Evolutionary conservation across 2,113 vertebrate genomes (phyloP).

Genomic region (Dipodomys stephensi): DNA sequence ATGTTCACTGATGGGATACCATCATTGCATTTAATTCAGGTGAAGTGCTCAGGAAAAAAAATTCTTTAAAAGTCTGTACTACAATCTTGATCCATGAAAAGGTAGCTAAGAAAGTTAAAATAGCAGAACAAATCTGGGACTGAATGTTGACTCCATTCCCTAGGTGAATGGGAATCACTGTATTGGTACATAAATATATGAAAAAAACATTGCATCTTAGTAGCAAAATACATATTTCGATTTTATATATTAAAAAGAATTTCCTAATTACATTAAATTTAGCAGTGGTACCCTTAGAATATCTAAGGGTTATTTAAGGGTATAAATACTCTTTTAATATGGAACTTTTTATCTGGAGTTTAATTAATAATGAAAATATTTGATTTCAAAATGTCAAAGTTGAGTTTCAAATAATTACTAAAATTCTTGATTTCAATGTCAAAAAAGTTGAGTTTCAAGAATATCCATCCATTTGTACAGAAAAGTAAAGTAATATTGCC

Average conservation of each 20-base stretch:
- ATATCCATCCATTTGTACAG: not conserved
- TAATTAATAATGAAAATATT: constrained; percentile 40
- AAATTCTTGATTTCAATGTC: constrained; percentile 34
- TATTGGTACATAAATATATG: not conserved
- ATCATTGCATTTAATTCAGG: no score
- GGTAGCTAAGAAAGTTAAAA: not conserved
- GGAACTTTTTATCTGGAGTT: constrained; percentile 18
- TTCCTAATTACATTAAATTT: no score
- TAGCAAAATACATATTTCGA: not conserved
- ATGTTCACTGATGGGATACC: not conserved
- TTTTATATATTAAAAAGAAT: not conserved
- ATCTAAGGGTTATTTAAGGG: not conserved
- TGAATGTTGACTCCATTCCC: not conserved
- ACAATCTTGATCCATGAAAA: not conserved
- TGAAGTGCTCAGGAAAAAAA: not conserved
- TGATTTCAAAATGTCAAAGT: not conserved
- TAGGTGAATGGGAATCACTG: not conserved
- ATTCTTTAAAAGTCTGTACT: not conserved
- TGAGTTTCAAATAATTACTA: constrained; percentile 7
- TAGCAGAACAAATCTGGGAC: not conserved
- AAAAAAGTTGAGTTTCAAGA: constrained; percentile 26
- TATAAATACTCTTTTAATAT: constrained; percentile 24
- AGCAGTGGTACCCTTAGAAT: no score
- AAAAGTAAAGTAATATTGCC: not conserved
- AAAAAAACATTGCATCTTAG: not conserved